Conservation (phyloP, 2,113 vertebrate species). For the Rhodinocichla rosea region DNA sequence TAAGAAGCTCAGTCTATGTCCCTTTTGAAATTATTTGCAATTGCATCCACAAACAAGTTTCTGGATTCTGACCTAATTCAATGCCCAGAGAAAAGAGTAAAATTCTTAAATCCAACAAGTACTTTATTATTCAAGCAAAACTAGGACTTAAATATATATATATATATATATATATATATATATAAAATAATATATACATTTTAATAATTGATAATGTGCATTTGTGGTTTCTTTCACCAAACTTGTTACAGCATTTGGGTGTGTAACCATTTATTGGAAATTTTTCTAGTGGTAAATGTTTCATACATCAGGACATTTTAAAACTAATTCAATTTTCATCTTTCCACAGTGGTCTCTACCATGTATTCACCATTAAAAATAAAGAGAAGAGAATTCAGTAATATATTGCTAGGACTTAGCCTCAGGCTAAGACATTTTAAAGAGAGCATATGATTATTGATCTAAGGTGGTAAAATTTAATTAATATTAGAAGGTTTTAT, state of each 20-base stretch:
- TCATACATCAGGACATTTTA: neutral
- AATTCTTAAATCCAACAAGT: neutral
- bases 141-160: neutral
- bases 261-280: neutral
- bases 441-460: neutral
- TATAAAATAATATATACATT: neutral
- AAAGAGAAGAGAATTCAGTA: neutral
- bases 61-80: neutral
- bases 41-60: neutral
- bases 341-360: neutral
- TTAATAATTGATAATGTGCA: neutral
- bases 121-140: neutral
- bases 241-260: neutral
- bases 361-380: neutral
- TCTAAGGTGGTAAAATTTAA: neutral
- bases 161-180: neutral
- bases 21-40: neutral
- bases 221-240: neutral
- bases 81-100: neutral
- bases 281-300: neutral
- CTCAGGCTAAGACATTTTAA: neutral
- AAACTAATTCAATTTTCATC: neutral
- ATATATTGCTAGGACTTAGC: neutral
- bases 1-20: neutral
- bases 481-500: neutral